Evolutionary conservation across 1,140 invertebrate species (phyloP).

Genomic region (Hylyphantes graminicola): DNA sequence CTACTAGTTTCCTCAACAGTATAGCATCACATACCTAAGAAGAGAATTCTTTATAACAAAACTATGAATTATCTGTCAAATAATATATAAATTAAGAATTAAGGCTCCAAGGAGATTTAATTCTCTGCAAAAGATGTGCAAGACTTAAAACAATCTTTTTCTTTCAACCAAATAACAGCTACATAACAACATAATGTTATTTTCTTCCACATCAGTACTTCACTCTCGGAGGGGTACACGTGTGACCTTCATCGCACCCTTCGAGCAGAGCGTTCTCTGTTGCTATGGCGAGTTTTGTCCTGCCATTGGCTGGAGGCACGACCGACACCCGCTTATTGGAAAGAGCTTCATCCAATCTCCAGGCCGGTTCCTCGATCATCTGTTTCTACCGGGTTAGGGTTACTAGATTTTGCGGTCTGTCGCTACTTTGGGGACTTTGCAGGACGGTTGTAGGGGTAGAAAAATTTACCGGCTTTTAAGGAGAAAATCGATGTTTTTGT

Average conservation of each 20-base stretch:
- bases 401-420: slow-evolving; percentile 25
- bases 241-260: slow-evolving; percentile 59
- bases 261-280: slow-evolving; percentile 55
- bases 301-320: slow-evolving; percentile 15
- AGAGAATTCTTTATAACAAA: too few species aligned
- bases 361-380: slow-evolving; percentile 44
- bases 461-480: too few species aligned
- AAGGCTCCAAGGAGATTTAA: too few species aligned
- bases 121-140: too few species aligned
- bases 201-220: not conserved
- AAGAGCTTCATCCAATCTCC: slow-evolving; percentile 53
- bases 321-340: slow-evolving; percentile 53
- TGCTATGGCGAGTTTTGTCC: slow-evolving; percentile 47
- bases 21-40: too few species aligned
- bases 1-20: too few species aligned
- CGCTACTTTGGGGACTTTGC: not conserved
- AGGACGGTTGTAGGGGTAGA: not conserved
- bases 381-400: slow-evolving; percentile 43
- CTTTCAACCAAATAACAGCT: not conserved
- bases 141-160: too few species aligned
- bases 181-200: not conserved
- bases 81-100: too few species aligned
- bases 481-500: too few species aligned
- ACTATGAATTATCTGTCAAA: too few species aligned
- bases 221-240: slow-evolving; percentile 39